phyloP scores from a whole-genome alignment of 1,140 invertebrate genomes.

The Monochamus saltuarius region DNA sequence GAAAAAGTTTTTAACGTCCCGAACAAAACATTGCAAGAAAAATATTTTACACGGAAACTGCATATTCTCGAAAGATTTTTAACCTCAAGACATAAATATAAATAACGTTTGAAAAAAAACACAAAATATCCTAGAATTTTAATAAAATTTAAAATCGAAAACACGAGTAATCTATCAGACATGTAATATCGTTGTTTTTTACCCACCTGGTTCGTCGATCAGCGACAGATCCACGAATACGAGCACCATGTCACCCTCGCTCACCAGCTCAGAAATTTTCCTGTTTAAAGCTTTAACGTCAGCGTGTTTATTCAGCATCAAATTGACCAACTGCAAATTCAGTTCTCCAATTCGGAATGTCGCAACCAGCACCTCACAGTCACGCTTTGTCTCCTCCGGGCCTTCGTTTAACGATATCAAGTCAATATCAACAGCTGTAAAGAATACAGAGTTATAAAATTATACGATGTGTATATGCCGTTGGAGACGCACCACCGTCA shows the following conservation, averaged over 20 bases:
- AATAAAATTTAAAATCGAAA: too few relatives aligned
- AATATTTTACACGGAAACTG: too few relatives aligned
- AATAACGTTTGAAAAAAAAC: too few relatives aligned
- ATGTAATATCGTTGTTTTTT: not conserved
- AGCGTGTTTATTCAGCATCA: constrained; percentile 31
- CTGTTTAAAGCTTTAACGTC: constrained; percentile 33
- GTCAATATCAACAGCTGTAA: constrained; percentile 35
- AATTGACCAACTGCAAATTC: constrained; percentile 39
- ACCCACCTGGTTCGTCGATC: constrained; percentile 29
- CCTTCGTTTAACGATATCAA: constrained; percentile 35
- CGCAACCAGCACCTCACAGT: constrained; percentile 34
- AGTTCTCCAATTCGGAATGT: constrained; percentile 33
- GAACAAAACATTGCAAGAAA: too few relatives aligned
- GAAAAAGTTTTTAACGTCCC: too few relatives aligned
- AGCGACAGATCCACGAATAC: constrained; percentile 41
- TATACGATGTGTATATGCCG: too few relatives aligned
- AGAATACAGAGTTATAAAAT: not conserved
- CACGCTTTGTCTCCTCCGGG: constrained; percentile 29
- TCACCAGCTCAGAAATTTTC: constrained; percentile 35
- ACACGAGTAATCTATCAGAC: too few relatives aligned
- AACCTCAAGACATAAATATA: too few relatives aligned
- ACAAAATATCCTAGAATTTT: too few relatives aligned
- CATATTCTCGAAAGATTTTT: too few relatives aligned
- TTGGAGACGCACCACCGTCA: constrained; percentile 50
- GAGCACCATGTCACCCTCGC: constrained; percentile 32